Conservation (phyloP, 2,113 vertebrate genomes). For the Anolis carolinensis region DNA sequence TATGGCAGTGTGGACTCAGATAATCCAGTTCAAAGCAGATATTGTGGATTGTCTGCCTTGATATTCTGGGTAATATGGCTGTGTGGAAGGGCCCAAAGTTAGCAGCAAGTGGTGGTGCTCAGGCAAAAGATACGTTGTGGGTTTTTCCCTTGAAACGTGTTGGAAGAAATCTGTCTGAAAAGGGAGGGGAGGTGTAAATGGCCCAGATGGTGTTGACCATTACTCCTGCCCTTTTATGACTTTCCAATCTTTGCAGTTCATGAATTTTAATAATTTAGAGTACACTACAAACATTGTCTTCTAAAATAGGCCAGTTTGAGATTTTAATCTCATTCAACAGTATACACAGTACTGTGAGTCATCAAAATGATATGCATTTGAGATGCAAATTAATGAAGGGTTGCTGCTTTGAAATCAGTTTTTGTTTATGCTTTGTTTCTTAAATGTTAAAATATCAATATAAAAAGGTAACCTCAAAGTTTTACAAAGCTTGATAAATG, state of each 20-base stretch:
- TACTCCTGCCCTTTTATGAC: not conserved
- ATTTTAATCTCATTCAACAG: slow-evolving; percentile 5
- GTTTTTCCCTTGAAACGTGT: not conserved
- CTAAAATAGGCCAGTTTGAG: not conserved
- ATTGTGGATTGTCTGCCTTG: too few relatives aligned
- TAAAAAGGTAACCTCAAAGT: slow-evolving; percentile 7
- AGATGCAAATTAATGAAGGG: slow-evolving; percentile 18
- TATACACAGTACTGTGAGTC: not conserved
- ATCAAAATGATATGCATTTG: slow-evolving; percentile 23
- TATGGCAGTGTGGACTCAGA: too few relatives aligned
- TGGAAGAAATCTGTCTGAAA: not conserved
- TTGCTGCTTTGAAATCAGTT: slow-evolving; percentile 5
- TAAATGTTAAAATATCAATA: slow-evolving; percentile 28
- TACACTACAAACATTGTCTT: slow-evolving; percentile 6
- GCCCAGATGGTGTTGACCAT: not conserved
- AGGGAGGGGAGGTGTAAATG: not conserved
- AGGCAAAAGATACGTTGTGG: not conserved
- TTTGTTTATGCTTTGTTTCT: slow-evolving; percentile 23
- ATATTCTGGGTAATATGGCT: too few relatives aligned
- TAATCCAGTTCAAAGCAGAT: too few relatives aligned
- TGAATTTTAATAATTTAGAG: slow-evolving; percentile 5
- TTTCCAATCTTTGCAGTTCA: not conserved
- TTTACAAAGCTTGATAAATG: slow-evolving; percentile 16
- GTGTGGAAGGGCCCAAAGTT: too few relatives aligned
- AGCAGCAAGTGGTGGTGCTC: not conserved